Evolutionary conservation across 2,888 invertebrate genomes (phyloP).

Genomic region (Caenorhabditis sinica): DNA sequence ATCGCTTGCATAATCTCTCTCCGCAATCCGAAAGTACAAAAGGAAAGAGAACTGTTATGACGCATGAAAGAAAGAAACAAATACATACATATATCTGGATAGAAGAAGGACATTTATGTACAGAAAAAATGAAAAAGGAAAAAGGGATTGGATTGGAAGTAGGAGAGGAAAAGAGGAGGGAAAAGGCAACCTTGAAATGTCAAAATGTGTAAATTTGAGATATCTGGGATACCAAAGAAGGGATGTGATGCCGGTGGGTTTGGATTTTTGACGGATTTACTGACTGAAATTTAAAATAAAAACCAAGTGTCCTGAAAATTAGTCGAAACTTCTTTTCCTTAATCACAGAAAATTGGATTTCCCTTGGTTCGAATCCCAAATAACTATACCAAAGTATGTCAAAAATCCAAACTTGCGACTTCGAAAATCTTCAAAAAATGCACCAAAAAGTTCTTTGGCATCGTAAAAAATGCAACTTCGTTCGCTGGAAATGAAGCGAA

Average conservation of each 20-base stretch:
- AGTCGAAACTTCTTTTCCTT: too few relatives aligned
- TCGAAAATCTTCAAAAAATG: not conserved
- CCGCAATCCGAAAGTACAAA: not conserved
- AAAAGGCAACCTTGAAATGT: constrained; percentile 51
- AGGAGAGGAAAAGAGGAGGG: not conserved
- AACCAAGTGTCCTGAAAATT: too few relatives aligned
- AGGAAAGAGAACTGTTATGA: constrained; percentile 23
- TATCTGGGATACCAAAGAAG: not conserved
- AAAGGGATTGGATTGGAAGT: not conserved
- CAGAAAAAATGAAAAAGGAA: constrained; percentile 11
- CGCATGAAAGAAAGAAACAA: constrained; percentile 32
- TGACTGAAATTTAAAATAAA: too few relatives aligned
- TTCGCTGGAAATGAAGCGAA: constrained; percentile 3
- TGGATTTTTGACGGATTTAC: not conserved
- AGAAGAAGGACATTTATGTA: constrained; percentile 4
- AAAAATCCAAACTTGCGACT: not conserved
- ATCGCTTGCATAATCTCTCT: constrained; percentile 34
- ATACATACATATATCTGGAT: constrained; percentile 14
- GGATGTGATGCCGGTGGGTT: too few relatives aligned
- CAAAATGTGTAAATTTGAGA: constrained; percentile 30
- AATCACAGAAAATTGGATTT: too few relatives aligned
- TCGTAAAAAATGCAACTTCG: constrained; percentile 9
- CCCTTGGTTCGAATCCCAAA: too few relatives aligned
- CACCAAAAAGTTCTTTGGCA: not conserved
- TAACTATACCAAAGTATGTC: not conserved